A percentile compares a stretch with the other conserved stretches of the same genome.
These are phyloP conservation scores for Apeira syringaria DNA, from an alignment of 2,888 invertebrate species.

Conservation along the genomic window DNA sequence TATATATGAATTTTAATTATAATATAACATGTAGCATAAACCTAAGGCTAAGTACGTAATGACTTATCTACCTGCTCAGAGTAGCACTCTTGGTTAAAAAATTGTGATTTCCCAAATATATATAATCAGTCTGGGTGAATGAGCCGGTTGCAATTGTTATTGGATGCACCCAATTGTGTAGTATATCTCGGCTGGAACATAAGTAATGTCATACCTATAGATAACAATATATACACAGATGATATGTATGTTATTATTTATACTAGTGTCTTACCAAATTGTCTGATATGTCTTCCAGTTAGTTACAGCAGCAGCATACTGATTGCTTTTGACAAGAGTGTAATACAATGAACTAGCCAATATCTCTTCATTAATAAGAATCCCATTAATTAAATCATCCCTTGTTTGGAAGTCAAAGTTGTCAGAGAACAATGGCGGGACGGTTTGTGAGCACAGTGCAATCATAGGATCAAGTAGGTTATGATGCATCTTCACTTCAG, in stretches of 20 bases:
- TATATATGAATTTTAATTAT: too few relatives aligned
- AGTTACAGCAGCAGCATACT: slow-evolving; percentile 92
- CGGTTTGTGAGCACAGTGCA: slow-evolving; percentile 93
- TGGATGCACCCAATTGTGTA: slow-evolving; percentile 93
- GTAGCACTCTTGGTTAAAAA: slow-evolving; percentile 85
- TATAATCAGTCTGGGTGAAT: slow-evolving; percentile 79
- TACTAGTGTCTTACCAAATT: slow-evolving; percentile 79
- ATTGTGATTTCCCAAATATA: slow-evolving; percentile 86
- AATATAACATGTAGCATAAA: too few relatives aligned
- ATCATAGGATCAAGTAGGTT: slow-evolving; percentile 94
- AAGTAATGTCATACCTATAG: slow-evolving; percentile 1
- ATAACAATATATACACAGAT: too few relatives aligned
- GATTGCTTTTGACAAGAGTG: slow-evolving; percentile 85
- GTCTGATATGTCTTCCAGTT: slow-evolving; percentile 94
- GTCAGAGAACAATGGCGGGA: slow-evolving; percentile 95
- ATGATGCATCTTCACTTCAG: slow-evolving; percentile 89
- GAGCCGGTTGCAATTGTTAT: slow-evolving; percentile 89
- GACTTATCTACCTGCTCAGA: slow-evolving; percentile 76
- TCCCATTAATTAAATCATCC: slow-evolving; percentile 96
- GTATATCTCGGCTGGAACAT: slow-evolving; percentile 88
- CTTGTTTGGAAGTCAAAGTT: slow-evolving; percentile 98
- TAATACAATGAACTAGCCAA: slow-evolving; percentile 94
- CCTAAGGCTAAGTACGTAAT: slow-evolving; percentile 1
- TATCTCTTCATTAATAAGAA: slow-evolving; percentile 97
- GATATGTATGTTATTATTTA: background rate